A percentile compares a stretch with the other conserved stretches of the same genome.
Conservation (phyloP, 2,797 vertebrate genomes). For the Eulemur rubriventer region DNA sequence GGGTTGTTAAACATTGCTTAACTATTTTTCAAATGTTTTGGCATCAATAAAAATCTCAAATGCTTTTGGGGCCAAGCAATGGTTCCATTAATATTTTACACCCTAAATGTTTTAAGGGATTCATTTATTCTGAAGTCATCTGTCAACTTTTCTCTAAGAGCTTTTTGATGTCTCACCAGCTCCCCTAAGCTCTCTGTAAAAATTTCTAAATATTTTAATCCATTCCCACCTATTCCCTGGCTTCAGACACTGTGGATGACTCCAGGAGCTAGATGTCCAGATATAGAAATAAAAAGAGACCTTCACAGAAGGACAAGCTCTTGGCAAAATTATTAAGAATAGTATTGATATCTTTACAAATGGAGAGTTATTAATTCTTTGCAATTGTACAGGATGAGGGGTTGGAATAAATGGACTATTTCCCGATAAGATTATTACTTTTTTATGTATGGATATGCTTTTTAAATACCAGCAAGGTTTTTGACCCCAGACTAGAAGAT, state of each 20-base stretch:
- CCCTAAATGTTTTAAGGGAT: constrained; percentile 58
- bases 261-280: background rate
- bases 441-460: background rate
- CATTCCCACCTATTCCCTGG: background rate
- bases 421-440: background rate
- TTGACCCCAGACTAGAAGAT: background rate
- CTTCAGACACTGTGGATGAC: background rate
- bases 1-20: constrained; percentile 71
- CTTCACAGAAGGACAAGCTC: background rate
- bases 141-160: constrained; percentile 54
- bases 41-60: constrained; percentile 61
- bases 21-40: constrained; percentile 71
- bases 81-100: constrained; percentile 72
- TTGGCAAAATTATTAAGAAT: constrained; percentile 2
- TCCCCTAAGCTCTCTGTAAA: constrained; percentile 30
- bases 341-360: constrained; percentile 13
- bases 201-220: constrained; percentile 2
- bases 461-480: background rate
- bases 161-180: constrained; percentile 51
- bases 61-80: constrained; percentile 26
- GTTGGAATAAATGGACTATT: background rate
- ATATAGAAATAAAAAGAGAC: background rate
- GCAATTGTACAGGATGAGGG: background rate
- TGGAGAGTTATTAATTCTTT: background rate
- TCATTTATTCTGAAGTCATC: constrained; percentile 61